Percentiles rank a stretch among this genome's conserved stretches.
phyloP scores from a whole-genome alignment of 64 coral and sea anemone species.

The Orbicella faveolata region DNA sequence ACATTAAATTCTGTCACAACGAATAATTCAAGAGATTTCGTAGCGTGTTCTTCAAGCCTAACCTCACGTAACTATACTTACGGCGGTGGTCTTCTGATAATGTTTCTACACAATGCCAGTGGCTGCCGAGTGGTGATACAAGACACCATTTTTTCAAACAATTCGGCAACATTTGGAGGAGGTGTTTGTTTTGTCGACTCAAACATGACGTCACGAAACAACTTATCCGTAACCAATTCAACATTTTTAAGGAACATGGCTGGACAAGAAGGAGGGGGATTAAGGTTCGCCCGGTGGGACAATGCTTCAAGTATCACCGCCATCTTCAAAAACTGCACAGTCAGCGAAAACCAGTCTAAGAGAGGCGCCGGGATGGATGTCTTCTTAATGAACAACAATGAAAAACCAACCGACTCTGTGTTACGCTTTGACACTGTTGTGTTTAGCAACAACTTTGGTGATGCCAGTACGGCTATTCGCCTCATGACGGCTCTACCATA shows the following conservation, averaged over 20 bases:
- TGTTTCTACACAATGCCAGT: constrained; percentile 22
- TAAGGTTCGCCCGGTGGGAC: constrained; percentile 59
- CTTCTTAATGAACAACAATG: constrained; percentile 70
- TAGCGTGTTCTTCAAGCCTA: constrained; percentile 52
- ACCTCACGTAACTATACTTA: constrained; percentile 23
- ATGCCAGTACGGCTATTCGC: constrained; percentile 43
- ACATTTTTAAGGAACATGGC: constrained; percentile 32
- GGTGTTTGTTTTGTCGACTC: constrained; percentile 47
- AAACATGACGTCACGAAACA: constrained; percentile 37
- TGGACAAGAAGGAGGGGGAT: constrained; percentile 64
- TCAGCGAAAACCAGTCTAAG: constrained; percentile 44
- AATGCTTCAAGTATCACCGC: constrained; percentile 14
- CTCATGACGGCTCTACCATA: constrained; percentile 60
- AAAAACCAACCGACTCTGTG: not conserved
- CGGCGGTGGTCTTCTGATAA: constrained; percentile 60
- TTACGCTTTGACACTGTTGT: constrained; percentile 42
- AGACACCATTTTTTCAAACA: constrained; percentile 46
- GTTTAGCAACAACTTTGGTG: constrained; percentile 37
- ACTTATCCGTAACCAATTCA: constrained; percentile 21
- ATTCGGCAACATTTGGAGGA: constrained; percentile 77
- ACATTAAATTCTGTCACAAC: constrained; percentile 62
- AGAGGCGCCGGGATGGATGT: constrained; percentile 59
- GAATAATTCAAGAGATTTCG: constrained; percentile 22
- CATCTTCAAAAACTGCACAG: constrained; percentile 38
- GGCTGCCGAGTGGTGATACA: constrained; percentile 48